Percentiles rank a stretch among this genome's conserved stretches.
phyloP scores from a whole-genome alignment of 2,888 invertebrate species.

The Drosophila kambysellisi region DNA sequence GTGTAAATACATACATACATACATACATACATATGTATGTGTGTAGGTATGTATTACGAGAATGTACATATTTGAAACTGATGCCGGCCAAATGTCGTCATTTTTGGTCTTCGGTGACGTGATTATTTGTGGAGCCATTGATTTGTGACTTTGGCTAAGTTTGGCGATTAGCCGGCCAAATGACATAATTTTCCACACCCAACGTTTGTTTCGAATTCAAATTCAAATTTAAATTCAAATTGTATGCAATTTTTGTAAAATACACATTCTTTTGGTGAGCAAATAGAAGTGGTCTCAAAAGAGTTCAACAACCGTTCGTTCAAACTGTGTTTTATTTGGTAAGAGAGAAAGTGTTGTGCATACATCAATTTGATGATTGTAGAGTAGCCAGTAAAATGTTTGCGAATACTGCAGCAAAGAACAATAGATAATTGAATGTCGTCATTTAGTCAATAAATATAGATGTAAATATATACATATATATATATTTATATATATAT shows the following conservation, averaged over 20 bases:
- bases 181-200: conserved; percentile 47
- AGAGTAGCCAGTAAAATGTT: conserved; percentile 5
- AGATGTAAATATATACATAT: not conserved
- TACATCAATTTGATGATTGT: not conserved
- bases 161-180: conserved; percentile 18
- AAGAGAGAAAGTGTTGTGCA: not conserved
- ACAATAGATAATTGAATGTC: not conserved
- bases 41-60: conserved; percentile 23
- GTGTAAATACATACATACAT: conserved; percentile 2
- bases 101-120: conserved; percentile 51
- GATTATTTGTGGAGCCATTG: conserved; percentile 37
- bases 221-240: not conserved
- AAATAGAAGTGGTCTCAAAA: not conserved
- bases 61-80: conserved; percentile 34
- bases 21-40: not conserved
- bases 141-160: conserved; percentile 17
- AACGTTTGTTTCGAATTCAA: not conserved
- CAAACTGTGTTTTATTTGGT: not conserved
- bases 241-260: not conserved
- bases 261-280: not conserved
- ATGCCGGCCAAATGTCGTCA: conserved; percentile 61
- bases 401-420: not conserved
- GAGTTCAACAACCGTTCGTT: not conserved
- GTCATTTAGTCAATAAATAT: conserved; percentile 17
- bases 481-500: not conserved